Evolutionary conservation across 23 tunicate genomes (phyloP), one percentile per base, ranked within the genome.

Genomic region (Corella eumyota): DNA sequence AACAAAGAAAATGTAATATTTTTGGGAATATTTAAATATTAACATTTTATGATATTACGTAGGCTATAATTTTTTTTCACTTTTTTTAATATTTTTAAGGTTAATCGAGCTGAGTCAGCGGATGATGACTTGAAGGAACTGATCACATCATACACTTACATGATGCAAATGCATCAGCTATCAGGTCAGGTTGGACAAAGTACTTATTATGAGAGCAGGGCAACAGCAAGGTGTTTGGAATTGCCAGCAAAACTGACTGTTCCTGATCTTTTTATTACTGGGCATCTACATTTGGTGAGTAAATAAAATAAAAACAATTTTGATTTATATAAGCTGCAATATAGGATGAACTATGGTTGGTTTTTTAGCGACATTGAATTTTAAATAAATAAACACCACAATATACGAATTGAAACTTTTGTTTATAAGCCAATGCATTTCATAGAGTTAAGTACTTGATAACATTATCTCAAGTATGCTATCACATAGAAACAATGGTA

Each of bases 211-310:
- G 88, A 78, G 36, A 64, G 58, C 51, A 72, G 67, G 62, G 88
- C 78, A 0, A 68, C 68, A 1, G 58, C 56, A 34, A 54, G 70
- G 7, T 88, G 96, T 34, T 32, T 54, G 40, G 72, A 88, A 26
- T 47, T 88, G 34, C 74, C 81, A 11, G 3, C 9, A 3, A 67
- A 68, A 55, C 72, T 73, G 5, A 63, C 88, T 1, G 40, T 77
- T 4, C 54, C 83, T 6, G 88, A 88, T 56, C 58, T 88, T 36
- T 78, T 61, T 61, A 67, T 70, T 49, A 73, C 69, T 7, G 88
- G 81, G n/a, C 88, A 88, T 49, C 62, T 88, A 61, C 96, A 78
- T 38, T 58, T 88, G 81, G 96, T 88, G 31, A 36, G 65, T 58
- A 32, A 60, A 23, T 30, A 32, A 17, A 50, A 50, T 19, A 13